These are phyloP conservation scores for Camponotus fellah DNA, from an alignment of 2,888 invertebrate species.

Conservation along the genomic window DNA sequence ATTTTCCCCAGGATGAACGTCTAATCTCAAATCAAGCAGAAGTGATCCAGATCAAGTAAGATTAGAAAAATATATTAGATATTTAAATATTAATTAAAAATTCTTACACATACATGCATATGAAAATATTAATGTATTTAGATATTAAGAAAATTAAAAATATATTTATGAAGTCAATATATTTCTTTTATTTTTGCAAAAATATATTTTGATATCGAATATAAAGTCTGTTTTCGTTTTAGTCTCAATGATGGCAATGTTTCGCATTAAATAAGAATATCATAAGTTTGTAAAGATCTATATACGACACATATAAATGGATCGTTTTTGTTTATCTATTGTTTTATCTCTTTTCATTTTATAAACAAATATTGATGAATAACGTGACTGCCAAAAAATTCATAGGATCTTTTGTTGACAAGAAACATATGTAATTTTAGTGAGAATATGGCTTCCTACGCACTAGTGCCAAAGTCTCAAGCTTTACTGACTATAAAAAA, in stretches of 20 bases:
- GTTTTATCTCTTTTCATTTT: background rate
- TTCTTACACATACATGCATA: background rate
- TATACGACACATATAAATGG: background rate
- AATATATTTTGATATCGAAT: background rate
- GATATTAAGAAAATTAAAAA: background rate
- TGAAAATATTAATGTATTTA: background rate
- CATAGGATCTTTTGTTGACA: background rate
- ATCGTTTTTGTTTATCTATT: constrained; percentile 20
- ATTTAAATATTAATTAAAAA: background rate
- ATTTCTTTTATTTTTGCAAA: background rate
- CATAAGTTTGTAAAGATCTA: background rate
- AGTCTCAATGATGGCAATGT: background rate
- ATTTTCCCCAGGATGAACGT: constrained; percentile 22
- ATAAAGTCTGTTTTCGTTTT: background rate
- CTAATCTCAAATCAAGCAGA: background rate
- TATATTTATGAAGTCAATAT: constrained; percentile 3
- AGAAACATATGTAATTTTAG: background rate
- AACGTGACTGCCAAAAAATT: background rate
- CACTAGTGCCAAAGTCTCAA: background rate
- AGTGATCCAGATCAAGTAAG: background rate
- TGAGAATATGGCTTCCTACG: background rate
- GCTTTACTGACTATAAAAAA: background rate
- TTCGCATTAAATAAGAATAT: constrained; percentile 6
- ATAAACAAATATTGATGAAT: constrained; percentile 15
- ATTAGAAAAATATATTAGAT: background rate